These are phyloP conservation scores for Probosciger aterrimus DNA, from an alignment of 2,113 vertebrate species.

Conservation along the genomic window DNA sequence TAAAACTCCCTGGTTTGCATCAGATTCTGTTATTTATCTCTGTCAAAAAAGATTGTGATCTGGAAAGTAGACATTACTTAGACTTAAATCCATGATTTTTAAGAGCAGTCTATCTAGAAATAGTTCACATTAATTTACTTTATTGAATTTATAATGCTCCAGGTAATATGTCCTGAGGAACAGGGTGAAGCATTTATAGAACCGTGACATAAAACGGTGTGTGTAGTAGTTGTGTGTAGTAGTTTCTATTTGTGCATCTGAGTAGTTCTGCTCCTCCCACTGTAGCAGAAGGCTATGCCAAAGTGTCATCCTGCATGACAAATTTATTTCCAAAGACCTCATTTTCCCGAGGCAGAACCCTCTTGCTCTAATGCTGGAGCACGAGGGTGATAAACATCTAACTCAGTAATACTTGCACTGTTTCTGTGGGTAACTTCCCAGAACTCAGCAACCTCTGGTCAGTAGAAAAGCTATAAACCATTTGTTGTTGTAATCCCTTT, in stretches of 20 bases:
- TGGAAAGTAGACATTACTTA: background rate
- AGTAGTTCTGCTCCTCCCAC: background rate
- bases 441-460: background rate
- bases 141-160: conserved; percentile 33
- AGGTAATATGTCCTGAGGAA: conserved; percentile 14
- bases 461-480: background rate
- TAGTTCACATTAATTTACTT: conserved; percentile 42
- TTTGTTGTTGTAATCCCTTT: background rate
- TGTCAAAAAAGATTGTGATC: background rate
- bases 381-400: background rate
- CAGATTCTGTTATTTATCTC: conserved; percentile 5
- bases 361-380: background rate
- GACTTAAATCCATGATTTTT: conserved; percentile 14
- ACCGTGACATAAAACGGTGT: background rate
- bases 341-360: background rate
- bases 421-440: background rate
- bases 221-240: background rate
- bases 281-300: background rate
- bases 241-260: background rate
- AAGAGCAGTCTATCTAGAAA: conserved; percentile 17
- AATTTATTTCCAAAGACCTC: background rate
- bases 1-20: background rate
- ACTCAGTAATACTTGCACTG: background rate
- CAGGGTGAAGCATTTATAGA: conserved; percentile 22
- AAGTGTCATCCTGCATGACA: background rate